phyloP scores from a whole-genome alignment of 2,113 vertebrate genomes.

The Microtus pennsylvanicus region DNA sequence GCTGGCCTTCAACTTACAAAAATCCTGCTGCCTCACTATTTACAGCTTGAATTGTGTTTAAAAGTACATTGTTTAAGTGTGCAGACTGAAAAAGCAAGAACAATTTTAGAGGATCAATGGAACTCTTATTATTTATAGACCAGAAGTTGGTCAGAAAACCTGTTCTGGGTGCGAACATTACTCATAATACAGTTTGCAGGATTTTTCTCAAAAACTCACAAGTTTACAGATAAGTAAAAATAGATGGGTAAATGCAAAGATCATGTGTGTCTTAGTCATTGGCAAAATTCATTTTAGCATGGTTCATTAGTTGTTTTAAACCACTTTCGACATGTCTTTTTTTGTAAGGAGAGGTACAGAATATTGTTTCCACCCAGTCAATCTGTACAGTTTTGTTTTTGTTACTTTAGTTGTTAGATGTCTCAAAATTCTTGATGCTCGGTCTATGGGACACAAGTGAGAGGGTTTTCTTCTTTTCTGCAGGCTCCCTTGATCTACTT shows the following conservation, averaged over 20 bases:
- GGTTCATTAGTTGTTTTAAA: neutral
- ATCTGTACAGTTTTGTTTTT: neutral
- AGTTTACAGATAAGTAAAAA: neutral
- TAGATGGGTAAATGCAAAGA: neutral
- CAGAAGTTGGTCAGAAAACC: neutral
- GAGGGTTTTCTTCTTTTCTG: neutral
- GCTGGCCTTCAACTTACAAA: neutral
- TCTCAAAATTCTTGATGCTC: neutral
- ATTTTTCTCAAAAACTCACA: neutral
- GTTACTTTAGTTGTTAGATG: neutral
- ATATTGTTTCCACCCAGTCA: neutral
- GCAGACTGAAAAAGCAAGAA: neutral
- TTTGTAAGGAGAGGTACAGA: neutral
- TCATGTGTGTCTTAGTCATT: neutral
- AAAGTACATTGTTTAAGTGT: neutral
- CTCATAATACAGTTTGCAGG: neutral
- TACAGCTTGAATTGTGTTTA: neutral
- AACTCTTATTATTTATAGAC: neutral
- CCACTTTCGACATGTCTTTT: neutral
- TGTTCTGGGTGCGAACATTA: neutral
- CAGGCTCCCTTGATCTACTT: neutral
- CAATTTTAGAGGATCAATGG: neutral
- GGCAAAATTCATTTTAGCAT: neutral
- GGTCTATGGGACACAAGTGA: too few relatives aligned
- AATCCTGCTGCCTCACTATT: neutral